Evolutionary conservation across 2,888 invertebrate species (phyloP), one percentile per base, ranked within the genome.

Genomic region (Sinelater perroti): DNA sequence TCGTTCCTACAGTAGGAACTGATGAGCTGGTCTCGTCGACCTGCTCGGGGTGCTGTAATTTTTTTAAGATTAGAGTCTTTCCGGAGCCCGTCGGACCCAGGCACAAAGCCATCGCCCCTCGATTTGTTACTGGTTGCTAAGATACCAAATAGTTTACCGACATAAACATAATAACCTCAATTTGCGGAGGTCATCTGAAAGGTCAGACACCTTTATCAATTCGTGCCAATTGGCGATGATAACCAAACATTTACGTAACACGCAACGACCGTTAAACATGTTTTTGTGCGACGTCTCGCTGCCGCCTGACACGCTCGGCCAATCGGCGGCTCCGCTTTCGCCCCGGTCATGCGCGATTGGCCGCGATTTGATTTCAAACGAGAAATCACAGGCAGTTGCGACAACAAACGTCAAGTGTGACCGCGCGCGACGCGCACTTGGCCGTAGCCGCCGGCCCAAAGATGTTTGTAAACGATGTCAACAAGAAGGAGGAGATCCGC

Each of bases 71-170:
- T 17, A 91, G 84, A 0, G 91, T 91, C 82, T 93, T 93, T 0
- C 93, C 93, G 0, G 91, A 88, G 24, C 89, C 87, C 58, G 85
- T 83, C 0, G 93, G 91, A 0, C 93, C 93, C 20, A 93, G 78
- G 67, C 93, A 93, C 4, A 93, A 61, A 30, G 50, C 33, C 57
- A 59, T 59, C 3, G n/a, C n/a, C n/a, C n/a, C n/a, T n/a, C n/a
- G 3, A 8, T 33, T 33, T 4, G 10, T 33, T 33, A 33, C 14
- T 11, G 40, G 45, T 46, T 46, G 45, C 45, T 46, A 28, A n/a
- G 45, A 46, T 18, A 46, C 45, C 18, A 14, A 36, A 16, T 16
- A n/a, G n/a, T n/a, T n/a, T n/a, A n/a, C n/a, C n/a, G n/a, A n/a
- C n/a, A n/a, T n/a, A n/a, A n/a, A n/a, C n/a, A n/a, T n/a, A n/a